Conservation (phyloP, 2,113 vertebrate genomes). For the Oncorhynchus clarkii region DNA sequence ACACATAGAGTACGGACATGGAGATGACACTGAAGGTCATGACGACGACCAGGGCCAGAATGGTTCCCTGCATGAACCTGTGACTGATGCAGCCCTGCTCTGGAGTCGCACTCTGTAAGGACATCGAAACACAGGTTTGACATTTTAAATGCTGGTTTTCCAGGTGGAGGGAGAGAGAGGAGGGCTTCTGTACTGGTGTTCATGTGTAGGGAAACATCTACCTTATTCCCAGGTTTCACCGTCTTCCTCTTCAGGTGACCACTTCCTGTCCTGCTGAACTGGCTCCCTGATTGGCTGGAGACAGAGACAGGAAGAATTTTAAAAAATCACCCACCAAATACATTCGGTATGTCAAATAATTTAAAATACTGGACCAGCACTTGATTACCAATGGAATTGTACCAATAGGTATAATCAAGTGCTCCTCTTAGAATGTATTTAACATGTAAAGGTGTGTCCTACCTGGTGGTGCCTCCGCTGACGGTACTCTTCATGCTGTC, state of each 20-base stretch:
- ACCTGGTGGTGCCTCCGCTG: constrained; percentile 83
- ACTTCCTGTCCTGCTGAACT: constrained; percentile 95
- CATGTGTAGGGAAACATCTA: constrained; percentile 41
- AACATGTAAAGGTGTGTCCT: neutral
- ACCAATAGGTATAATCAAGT: too few species aligned
- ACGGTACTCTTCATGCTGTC: constrained; percentile 98
- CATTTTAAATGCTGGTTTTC: too few species aligned
- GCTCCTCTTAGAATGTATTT: too few species aligned
- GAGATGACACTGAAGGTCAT: constrained; percentile 99
- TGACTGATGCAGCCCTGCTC: constrained; percentile 92
- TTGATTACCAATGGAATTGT: too few species aligned
- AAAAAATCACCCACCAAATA: neutral
- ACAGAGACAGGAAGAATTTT: neutral
- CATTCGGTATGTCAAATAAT: too few species aligned
- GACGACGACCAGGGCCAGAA: constrained; percentile 92
- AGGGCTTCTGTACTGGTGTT: neutral
- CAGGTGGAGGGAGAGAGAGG: too few species aligned
- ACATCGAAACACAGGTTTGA: constrained; percentile 6
- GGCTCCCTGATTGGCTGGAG: constrained; percentile 88
- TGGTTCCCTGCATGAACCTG: constrained; percentile 91
- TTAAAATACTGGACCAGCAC: too few species aligned
- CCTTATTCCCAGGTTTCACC: constrained; percentile 85
- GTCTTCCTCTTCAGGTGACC: constrained; percentile 87
- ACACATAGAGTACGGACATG: constrained; percentile 94
- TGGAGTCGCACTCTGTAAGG: constrained; percentile 52